Evolutionary conservation across 2,113 vertebrate species (phyloP), one percentile per base, ranked within the genome.

Genomic region (Misgurnus anguillicaudatus): DNA sequence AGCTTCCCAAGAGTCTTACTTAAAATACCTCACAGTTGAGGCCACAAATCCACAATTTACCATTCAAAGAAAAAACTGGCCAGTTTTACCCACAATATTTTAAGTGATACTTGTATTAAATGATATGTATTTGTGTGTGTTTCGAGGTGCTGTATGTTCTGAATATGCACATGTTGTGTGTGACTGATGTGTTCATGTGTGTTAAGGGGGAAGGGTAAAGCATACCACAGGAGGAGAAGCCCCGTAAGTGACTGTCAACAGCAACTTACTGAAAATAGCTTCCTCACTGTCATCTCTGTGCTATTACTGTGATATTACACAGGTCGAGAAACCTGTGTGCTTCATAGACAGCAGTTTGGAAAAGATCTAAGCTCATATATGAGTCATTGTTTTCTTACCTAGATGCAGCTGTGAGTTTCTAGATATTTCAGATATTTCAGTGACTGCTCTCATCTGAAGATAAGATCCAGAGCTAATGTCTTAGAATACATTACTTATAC

Each of bases 231-330:
- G 24, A 75, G 58, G 17, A 76, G 45, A 64, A 53, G 74, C 61
- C 21, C 36, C 4, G 45, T 14, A 76, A 64, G 61, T 76, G 74
- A 17, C 45, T 65, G 31, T 76, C 74, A 76, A 76, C 74, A 76
- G 45, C 42, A 76, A 38, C 24, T 31, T 1, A 1, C 31, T 53
- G 47, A 76, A 76, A 76, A 76, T 65, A 76, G 24, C n/a, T 76
- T 19, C 21, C 57, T 64, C 31, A 19, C 57, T 45, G 5, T 60
- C 48, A 36, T 9, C 38, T 31, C 8, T 62, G 71, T 74, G 55
- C 71, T 16, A 58, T 72, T 72, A 72, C 53, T 72, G 71, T 14
- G 24, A 31, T 31, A 19, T 72, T 14, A 74, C 57, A 60, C 62
- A 36, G 47, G 21, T 45, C 24, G 24, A 31, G 24, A 31, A 58